Evolutionary conservation across 2,888 invertebrate species (phyloP).

Genomic region (Seira sanloemensis): DNA sequence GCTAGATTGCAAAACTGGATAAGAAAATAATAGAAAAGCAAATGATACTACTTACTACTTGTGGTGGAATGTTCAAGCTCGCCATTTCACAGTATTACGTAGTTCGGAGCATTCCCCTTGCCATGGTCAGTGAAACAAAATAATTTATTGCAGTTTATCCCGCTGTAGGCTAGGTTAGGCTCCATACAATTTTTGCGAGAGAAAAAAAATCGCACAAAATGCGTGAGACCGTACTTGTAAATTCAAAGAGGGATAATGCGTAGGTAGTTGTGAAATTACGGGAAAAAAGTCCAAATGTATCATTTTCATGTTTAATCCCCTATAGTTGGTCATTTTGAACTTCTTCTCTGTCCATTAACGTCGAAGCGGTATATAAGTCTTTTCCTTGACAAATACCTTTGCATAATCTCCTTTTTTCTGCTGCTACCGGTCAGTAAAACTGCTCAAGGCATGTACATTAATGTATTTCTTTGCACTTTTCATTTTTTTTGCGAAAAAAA

Average conservation of each 20-base stretch:
- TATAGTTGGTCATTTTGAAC: not conserved
- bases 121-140: too few species aligned
- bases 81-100: too few species aligned
- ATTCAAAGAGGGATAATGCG: too few species aligned
- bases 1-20: constrained; percentile 39
- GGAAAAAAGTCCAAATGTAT: not conserved
- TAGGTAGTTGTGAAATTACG: not conserved
- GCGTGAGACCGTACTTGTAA: not conserved
- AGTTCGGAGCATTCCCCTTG: too few species aligned
- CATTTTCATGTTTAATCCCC: not conserved
- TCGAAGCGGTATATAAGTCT: too few species aligned
- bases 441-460: not conserved
- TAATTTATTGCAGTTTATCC: not conserved
- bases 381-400: not conserved
- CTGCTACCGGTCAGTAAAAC: not conserved
- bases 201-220: not conserved
- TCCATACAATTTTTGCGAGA: not conserved
- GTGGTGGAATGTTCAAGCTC: too few species aligned
- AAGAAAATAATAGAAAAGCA: constrained; percentile 22
- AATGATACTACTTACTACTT: too few species aligned
- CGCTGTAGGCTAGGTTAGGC: not conserved
- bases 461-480: not conserved
- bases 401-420: not conserved
- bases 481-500: too few species aligned
- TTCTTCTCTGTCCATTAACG: too few species aligned